A percentile compares a stretch with the other conserved stretches of the same genome.
These are phyloP conservation scores for Hydropsyche tenuis DNA, from an alignment of 1,140 invertebrate genomes.

Conservation along the genomic window DNA sequence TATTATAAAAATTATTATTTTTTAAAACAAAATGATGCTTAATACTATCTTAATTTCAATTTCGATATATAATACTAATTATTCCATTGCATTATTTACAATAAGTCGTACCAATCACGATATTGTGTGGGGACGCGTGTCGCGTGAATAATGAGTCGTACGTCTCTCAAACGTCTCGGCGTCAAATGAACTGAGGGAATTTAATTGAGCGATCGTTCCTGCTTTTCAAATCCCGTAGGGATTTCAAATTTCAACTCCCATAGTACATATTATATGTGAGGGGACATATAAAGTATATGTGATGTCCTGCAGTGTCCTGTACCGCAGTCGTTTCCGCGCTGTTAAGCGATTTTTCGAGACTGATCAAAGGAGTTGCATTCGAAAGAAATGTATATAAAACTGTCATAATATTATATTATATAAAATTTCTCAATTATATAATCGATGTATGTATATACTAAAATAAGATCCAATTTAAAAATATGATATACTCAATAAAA, in stretches of 20 bases:
- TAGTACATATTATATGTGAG: background rate
- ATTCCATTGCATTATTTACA: no score
- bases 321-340: background rate
- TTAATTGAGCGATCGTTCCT: slow-evolving; percentile 39
- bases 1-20: no score
- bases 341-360: slow-evolving; percentile 2
- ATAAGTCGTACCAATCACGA: background rate
- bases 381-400: no score
- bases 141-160: slow-evolving; percentile 2
- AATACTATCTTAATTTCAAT: no score
- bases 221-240: background rate
- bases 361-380: background rate
- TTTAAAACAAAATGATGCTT: no score
- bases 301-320: background rate
- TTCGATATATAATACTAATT: no score
- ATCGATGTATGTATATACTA: no score
- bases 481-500: no score
- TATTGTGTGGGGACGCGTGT: slow-evolving; percentile 10
- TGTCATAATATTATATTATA: no score
- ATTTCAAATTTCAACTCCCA: background rate
- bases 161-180: slow-evolving; percentile 33
- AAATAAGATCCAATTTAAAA: no score
- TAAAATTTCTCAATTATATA: no score
- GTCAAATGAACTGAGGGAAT: slow-evolving; percentile 40
- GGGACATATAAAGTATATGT: background rate